Percentiles rank a stretch among this genome's conserved stretches.
These are phyloP conservation scores for Mormyrus hasselquistii DNA, from an alignment of 2,797 vertebrate genomes.

Conservation along the genomic window DNA sequence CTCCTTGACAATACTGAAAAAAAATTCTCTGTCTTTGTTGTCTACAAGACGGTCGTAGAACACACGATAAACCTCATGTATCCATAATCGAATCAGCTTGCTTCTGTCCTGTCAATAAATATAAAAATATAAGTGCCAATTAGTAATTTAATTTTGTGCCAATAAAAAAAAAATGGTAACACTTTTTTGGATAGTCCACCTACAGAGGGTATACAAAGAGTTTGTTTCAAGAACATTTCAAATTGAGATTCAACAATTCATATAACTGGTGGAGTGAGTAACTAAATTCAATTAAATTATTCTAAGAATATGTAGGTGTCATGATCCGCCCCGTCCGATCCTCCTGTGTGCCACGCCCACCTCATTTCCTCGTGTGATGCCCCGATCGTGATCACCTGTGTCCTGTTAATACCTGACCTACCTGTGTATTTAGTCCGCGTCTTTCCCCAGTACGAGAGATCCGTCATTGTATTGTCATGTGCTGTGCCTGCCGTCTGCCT, in stretches of 20 bases:
- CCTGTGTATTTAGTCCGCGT: no score
- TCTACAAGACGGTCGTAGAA: conserved; percentile 87
- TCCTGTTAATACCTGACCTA: no score
- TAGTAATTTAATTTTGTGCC: neutral
- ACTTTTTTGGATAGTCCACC: neutral
- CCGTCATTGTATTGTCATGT: no score
- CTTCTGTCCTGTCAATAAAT: conserved; percentile 67
- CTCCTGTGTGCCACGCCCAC: no score
- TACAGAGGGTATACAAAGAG: neutral
- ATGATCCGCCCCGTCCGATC: no score
- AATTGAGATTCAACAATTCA: neutral
- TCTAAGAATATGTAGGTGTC: neutral
- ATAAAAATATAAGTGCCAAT: neutral
- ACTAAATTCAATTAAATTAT: neutral
- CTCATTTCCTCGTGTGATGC: no score
- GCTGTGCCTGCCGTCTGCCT: no score
- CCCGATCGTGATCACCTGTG: no score
- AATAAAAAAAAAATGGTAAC: neutral
- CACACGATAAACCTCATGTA: conserved; percentile 88
- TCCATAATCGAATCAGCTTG: conserved; percentile 87
- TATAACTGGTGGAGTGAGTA: neutral
- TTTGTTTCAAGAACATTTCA: neutral
- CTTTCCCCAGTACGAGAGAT: no score
- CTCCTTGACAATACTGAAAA: conserved; percentile 78
- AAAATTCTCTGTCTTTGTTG: conserved; percentile 67